phyloP scores from a whole-genome alignment of 1,140 invertebrate genomes.

The Triops longicaudatus region DNA sequence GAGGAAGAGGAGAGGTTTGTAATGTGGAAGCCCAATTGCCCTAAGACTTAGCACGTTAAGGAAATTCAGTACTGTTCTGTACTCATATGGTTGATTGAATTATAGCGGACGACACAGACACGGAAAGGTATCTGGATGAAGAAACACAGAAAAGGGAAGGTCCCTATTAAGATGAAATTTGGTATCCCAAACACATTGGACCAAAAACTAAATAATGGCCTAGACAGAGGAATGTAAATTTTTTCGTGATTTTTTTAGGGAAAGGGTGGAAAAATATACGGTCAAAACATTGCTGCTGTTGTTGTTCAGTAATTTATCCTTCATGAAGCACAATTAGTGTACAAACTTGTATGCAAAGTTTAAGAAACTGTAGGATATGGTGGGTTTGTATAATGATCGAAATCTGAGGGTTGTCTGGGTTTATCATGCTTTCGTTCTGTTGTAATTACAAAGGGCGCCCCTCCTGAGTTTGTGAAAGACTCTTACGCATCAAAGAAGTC shows the following conservation, averaged over 20 bases:
- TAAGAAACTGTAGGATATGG: neutral
- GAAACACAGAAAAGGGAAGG: no score
- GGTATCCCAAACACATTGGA: no score
- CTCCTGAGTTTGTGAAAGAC: constrained; percentile 13
- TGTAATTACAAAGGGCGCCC: neutral
- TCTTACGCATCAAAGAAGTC: constrained; percentile 7
- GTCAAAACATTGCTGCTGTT: neutral
- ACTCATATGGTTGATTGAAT: neutral
- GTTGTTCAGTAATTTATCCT: neutral
- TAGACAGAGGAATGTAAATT: neutral
- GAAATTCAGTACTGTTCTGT: neutral
- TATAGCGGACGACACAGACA: no score
- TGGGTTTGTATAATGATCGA: neutral
- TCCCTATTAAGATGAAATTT: no score
- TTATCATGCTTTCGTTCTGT: neutral
- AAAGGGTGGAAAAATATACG: neutral
- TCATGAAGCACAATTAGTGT: neutral
- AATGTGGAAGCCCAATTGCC: neutral
- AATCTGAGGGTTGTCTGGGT: neutral
- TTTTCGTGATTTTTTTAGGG: neutral
- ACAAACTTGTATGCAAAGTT: neutral
- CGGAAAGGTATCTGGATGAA: no score
- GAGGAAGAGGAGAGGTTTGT: neutral
- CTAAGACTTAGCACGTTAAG: neutral
- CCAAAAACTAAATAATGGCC: neutral